phyloP scores from a whole-genome alignment of 2,888 invertebrate species.

The Tetragonula carbonaria region DNA sequence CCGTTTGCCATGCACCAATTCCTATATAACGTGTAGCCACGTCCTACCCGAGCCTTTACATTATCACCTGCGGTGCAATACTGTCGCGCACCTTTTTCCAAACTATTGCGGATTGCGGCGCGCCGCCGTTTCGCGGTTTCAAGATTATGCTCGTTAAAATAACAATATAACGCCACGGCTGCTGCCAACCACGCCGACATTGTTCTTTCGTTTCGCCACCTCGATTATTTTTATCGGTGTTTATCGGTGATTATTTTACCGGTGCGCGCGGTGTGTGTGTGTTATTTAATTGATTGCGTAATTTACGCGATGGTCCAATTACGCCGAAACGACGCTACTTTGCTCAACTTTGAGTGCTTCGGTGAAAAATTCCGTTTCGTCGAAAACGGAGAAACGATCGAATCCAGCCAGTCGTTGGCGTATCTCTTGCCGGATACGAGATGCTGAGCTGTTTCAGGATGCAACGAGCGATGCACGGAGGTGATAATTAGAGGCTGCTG shows the following conservation, averaged over 20 bases:
- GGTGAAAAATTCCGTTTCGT: neutral
- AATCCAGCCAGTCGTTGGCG: no score
- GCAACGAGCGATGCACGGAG: slow-evolving; percentile 72
- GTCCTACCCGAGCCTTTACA: slow-evolving; percentile 67
- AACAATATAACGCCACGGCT: slow-evolving; percentile 47
- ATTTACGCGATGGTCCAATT: neutral
- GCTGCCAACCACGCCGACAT: neutral
- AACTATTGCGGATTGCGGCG: slow-evolving; percentile 65
- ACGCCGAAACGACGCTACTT: no score
- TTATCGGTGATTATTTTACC: no score
- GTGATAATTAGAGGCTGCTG: slow-evolving; percentile 80
- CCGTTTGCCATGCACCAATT: slow-evolving; percentile 82
- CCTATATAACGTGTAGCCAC: slow-evolving; percentile 74
- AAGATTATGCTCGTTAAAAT: slow-evolving; percentile 54
- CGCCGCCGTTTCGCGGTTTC: slow-evolving; percentile 54
- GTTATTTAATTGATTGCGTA: no score
- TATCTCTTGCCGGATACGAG: neutral
- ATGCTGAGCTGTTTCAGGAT: slow-evolving; percentile 26
- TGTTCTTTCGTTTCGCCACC: neutral
- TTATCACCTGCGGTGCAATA: slow-evolving; percentile 66
- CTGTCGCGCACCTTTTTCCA: slow-evolving; percentile 61
- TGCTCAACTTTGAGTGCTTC: no score
- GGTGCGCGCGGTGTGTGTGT: no score
- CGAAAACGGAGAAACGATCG: no score
- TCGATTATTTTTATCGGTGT: neutral